Evolutionary conservation across 92 coral and sea anemone genomes (phyloP), one percentile per base, ranked within the genome.

Genomic region (Phenganax stokvisi): DNA sequence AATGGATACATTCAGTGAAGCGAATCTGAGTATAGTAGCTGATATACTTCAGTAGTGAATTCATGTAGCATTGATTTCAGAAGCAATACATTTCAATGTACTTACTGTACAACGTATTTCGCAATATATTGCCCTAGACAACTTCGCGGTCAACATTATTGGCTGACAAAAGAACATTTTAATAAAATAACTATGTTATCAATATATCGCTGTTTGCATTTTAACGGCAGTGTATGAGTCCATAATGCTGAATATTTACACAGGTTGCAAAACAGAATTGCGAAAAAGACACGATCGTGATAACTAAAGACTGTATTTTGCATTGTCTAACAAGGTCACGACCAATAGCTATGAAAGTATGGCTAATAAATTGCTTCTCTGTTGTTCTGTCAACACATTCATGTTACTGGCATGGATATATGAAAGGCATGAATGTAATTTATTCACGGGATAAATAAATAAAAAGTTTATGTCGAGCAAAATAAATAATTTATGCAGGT

Each of bases 401-500:
- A 37, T 68, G 31, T 51, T 9, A 68, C 73, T 6, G 52, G 73
- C 73, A 20, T 68, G 73, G 29, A 68, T 52, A 68, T 68, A 2
- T 64, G 70, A 68, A 68, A 51, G 73, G 73, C 73, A 29, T 47
- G 73, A 79, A 5, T 65, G 69, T 96, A 96, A 96, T 96, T 84
- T 96, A 96, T 96, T 89, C 99, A 80, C 86, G 59, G 92, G 91
- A 96, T 96, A 88, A 96, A 96, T 96, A 96, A 96, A 96, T 90
- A 88, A 92, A 88, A 88, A 89, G 96, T 90, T 91, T 91, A 86
- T 89, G 89, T 86, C 91, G 56, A 84, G 83, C 81, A 89, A 83
- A 83, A 88, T 96, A 85, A 96, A 96, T 90, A 85, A 96, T 96
- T 92, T 88, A 96, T 96, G 68, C 60, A 10, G 51, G 74, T 68